Conservation (phyloP, 1,140 invertebrate species). For the Apolygus lucorum region DNA sequence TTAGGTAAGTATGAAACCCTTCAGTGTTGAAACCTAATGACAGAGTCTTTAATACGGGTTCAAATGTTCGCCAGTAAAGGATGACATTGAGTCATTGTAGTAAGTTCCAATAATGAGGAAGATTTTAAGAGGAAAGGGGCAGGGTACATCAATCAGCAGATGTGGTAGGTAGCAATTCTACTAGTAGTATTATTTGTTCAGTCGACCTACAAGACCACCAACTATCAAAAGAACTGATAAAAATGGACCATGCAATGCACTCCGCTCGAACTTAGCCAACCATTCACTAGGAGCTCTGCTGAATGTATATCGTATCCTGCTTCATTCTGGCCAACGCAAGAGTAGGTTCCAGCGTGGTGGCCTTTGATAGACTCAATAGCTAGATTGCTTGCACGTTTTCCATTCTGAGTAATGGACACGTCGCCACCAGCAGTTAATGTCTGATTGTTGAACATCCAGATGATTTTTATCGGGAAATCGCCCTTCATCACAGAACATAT, state of each 20-base stretch:
- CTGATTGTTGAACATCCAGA: slow-evolving; percentile 53
- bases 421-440: slow-evolving; percentile 38
- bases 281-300: slow-evolving; percentile 32
- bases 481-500: slow-evolving; percentile 65
- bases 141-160: too few relatives aligned
- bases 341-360: slow-evolving; percentile 51
- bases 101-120: too few relatives aligned
- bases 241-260: slow-evolving; percentile 63
- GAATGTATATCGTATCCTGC: slow-evolving; percentile 46
- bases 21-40: too few relatives aligned
- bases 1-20: too few relatives aligned
- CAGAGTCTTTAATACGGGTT: too few relatives aligned
- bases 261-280: slow-evolving; percentile 51
- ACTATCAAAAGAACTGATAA: slow-evolving; percentile 65
- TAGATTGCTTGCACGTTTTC: slow-evolving; percentile 48
- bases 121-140: too few relatives aligned
- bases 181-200: slow-evolving; percentile 44
- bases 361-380: slow-evolving; percentile 43
- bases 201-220: slow-evolving; percentile 69
- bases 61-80: too few relatives aligned
- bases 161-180: slow-evolving; percentile 46
- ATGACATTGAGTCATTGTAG: too few relatives aligned
- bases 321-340: slow-evolving; percentile 55
- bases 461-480: slow-evolving; percentile 57
- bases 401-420: slow-evolving; percentile 53